Percentiles rank a stretch among this genome's conserved stretches.
Conservation (phyloP, 2,797 vertebrate species). For the Avahi laniger region DNA sequence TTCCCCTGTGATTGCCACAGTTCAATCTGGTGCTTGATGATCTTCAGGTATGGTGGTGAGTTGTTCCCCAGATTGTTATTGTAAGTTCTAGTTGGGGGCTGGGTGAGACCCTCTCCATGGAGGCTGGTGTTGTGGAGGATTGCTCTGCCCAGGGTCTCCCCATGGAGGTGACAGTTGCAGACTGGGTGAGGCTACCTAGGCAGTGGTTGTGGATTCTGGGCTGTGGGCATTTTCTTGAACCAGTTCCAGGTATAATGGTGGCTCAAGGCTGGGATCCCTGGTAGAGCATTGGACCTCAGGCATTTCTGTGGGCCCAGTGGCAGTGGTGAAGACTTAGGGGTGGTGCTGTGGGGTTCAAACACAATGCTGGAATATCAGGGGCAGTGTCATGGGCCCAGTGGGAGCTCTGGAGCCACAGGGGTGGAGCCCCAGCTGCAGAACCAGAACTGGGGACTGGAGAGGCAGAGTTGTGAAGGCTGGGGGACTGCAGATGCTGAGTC, state of each 20-base stretch:
- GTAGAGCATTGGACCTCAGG: not conserved
- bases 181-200: not conserved
- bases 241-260: not conserved
- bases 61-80: not conserved
- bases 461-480: not conserved
- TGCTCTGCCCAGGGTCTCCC: not conserved
- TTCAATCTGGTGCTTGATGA: too few relatives aligned
- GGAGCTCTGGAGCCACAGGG: not conserved
- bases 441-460: not conserved
- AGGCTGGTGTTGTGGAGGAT: not conserved
- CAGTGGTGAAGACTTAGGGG: not conserved
- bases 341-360: not conserved
- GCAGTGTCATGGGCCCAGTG: not conserved
- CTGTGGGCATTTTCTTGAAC: not conserved
- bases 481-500: not conserved
- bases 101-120: not conserved
- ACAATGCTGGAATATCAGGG: not conserved
- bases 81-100: not conserved
- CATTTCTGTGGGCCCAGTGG: not conserved
- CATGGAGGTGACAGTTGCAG: not conserved
- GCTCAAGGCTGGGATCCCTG: not conserved
- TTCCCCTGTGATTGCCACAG: too few relatives aligned
- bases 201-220: not conserved
- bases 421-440: not conserved
- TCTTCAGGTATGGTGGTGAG: too few relatives aligned